A percentile compares a stretch with the other conserved stretches of the same genome.
phyloP scores from a whole-genome alignment of 2,113 vertebrate species.

The Channa maculata region DNA sequence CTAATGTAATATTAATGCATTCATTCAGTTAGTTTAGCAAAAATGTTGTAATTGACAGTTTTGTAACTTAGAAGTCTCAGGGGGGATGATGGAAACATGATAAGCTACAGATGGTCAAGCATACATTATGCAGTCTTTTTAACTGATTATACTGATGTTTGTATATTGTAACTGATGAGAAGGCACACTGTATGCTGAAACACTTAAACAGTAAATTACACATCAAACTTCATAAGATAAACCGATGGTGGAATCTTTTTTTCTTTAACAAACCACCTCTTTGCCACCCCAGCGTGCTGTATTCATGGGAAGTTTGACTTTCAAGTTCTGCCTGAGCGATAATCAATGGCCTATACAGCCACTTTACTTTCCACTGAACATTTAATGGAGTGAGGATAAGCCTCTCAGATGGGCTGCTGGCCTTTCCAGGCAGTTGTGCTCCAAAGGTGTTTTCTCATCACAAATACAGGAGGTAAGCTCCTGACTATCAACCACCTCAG shows the following conservation, averaged over 20 bases:
- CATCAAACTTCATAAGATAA: background rate
- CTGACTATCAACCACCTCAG: slow-evolving; percentile 15
- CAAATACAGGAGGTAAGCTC: slow-evolving; percentile 26
- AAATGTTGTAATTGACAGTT: slow-evolving; percentile 22
- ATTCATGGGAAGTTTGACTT: slow-evolving; percentile 58
- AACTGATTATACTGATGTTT: slow-evolving; percentile 5
- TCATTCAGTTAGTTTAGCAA: slow-evolving; percentile 29
- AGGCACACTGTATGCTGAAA: background rate
- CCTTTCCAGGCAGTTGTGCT: slow-evolving; percentile 47
- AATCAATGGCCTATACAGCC: slow-evolving; percentile 68
- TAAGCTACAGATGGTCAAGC: slow-evolving; percentile 14
- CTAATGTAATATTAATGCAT: slow-evolving; percentile 41
- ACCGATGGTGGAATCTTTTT: background rate
- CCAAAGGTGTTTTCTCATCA: slow-evolving; percentile 50
- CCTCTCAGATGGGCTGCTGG: slow-evolving; percentile 52
- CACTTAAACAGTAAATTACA: slow-evolving; percentile 1
- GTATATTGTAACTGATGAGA: background rate
- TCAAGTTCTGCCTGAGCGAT: slow-evolving; percentile 61
- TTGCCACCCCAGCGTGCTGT: slow-evolving; percentile 28
- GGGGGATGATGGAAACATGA: slow-evolving; percentile 17
- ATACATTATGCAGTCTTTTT: slow-evolving; percentile 6
- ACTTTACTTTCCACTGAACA: slow-evolving; percentile 69
- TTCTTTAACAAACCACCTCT: slow-evolving; percentile 33
- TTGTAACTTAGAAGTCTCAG: slow-evolving; percentile 7
- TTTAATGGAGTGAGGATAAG: slow-evolving; percentile 75